Percentiles rank a stretch among this genome's conserved stretches.
These are phyloP conservation scores for Chamaedrilus cognettii DNA, from an alignment of 2,888 invertebrate species.

Conservation along the genomic window DNA sequence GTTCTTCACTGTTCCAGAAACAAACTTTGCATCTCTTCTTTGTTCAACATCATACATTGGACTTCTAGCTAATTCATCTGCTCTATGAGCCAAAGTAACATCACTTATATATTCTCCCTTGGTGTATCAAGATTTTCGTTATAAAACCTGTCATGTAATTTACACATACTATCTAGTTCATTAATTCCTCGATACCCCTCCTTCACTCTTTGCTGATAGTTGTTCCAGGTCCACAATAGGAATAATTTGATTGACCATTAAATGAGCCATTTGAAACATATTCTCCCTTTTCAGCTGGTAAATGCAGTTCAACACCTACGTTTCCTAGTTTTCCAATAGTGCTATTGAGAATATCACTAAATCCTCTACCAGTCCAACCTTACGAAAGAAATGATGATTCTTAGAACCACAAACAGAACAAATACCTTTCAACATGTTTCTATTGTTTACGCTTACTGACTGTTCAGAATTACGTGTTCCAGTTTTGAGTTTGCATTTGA, in stretches of 20 bases:
- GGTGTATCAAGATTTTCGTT: not conserved
- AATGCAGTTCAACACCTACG: conserved; percentile 11
- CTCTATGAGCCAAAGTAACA: conserved; percentile 6
- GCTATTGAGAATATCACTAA: conserved; percentile 1
- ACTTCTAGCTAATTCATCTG: conserved; percentile 1
- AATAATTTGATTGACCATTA: not conserved
- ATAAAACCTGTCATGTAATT: conserved; percentile 8
- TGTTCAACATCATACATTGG: conserved; percentile 3
- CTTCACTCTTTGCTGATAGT: conserved; percentile 1
- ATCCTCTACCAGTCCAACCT: not conserved
- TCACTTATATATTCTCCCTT: conserved; percentile 4
- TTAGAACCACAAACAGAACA: not conserved
- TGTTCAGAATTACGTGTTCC: not conserved
- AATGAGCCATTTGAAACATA: not conserved
- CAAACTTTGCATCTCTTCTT: conserved; percentile 2
- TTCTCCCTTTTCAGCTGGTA: not conserved
- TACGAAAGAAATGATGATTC: not conserved
- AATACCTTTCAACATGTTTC: not conserved
- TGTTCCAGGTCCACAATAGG: conserved; percentile 9
- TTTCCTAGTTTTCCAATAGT: not conserved
- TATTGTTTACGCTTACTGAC: not conserved
- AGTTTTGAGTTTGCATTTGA: not conserved
- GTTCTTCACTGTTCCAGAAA: not conserved
- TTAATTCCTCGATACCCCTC: conserved; percentile 3
- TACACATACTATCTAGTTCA: conserved; percentile 4